These are phyloP conservation scores for Acleris laterana DNA, from an alignment of 2,888 invertebrate genomes.

Conservation along the genomic window DNA sequence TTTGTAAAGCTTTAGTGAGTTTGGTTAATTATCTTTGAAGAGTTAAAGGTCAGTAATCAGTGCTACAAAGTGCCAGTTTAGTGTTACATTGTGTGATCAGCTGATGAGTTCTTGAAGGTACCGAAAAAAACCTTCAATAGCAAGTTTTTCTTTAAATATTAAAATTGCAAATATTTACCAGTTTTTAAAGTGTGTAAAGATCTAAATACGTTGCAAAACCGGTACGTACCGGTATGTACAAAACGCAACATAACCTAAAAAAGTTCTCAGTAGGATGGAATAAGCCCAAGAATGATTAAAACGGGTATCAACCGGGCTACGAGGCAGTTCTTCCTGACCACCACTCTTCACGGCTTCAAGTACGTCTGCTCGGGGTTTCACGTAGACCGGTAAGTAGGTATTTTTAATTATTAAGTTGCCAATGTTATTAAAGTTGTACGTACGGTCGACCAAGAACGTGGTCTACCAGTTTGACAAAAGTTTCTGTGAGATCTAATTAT, in stretches of 20 bases:
- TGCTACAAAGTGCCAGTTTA: too few species aligned
- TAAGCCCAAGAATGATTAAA: conserved; percentile 38
- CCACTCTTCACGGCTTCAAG: conserved; percentile 75
- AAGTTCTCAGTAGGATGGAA: neutral
- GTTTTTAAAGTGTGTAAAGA: too few species aligned
- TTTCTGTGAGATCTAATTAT: too few species aligned
- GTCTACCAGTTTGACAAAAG: too few species aligned
- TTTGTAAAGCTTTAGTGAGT: neutral
- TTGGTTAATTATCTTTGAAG: neutral
- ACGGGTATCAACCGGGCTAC: conserved; percentile 44
- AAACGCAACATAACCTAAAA: too few species aligned
- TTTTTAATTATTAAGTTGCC: neutral
- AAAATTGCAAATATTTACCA: too few species aligned
- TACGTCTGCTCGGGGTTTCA: conserved; percentile 55
- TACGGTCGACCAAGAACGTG: too few species aligned
- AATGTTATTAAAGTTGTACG: neutral
- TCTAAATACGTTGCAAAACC: too few species aligned
- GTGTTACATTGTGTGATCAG: neutral
- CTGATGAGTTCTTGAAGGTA: neutral
- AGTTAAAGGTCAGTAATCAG: neutral
- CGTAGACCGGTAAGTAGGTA: conserved; percentile 39
- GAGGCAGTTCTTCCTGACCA: conserved; percentile 59
- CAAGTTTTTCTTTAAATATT: too few species aligned
- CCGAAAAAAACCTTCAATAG: too few species aligned
- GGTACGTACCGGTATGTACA: too few species aligned